A percentile compares a stretch with the other conserved stretches of the same genome.
These are phyloP conservation scores for Sicus ferrugineus DNA, from an alignment of 2,888 invertebrate genomes.

Conservation along the genomic window DNA sequence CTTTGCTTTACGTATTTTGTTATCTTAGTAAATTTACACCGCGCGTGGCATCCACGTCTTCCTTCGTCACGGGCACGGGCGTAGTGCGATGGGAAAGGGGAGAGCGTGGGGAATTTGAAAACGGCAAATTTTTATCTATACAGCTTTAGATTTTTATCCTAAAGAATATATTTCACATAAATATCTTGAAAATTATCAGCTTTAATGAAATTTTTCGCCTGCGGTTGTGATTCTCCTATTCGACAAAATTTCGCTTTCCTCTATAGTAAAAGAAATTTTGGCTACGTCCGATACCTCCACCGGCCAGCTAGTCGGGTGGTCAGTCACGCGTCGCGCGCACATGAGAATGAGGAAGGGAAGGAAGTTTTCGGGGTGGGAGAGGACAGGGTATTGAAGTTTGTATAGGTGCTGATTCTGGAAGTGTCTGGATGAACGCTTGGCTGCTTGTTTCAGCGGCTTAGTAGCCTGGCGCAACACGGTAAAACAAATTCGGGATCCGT, in stretches of 20 bases:
- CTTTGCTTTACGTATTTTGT: conserved; percentile 18
- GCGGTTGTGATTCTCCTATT: too few relatives aligned
- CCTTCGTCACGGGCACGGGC: too few relatives aligned
- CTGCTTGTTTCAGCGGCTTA: conserved; percentile 22
- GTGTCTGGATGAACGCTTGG: background rate
- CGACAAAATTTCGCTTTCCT: too few relatives aligned
- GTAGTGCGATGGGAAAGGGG: too few relatives aligned
- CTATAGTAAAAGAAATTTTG: background rate
- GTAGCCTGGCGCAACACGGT: conserved; percentile 13
- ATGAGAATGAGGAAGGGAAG: background rate
- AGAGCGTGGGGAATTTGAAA: too few relatives aligned
- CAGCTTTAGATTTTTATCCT: too few relatives aligned
- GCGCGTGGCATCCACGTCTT: conserved; percentile 14
- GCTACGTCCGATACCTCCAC: background rate
- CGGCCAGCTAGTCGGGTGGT: background rate
- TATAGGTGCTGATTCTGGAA: background rate
- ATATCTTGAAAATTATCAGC: too few relatives aligned
- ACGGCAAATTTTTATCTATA: too few relatives aligned
- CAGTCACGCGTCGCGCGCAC: background rate
- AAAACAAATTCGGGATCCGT: conserved; percentile 20
- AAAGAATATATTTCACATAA: too few relatives aligned
- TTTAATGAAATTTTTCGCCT: too few relatives aligned
- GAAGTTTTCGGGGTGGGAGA: background rate
- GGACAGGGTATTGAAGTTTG: background rate
- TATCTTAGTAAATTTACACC: conserved; percentile 22